Base-by-base conservation (phyloP, 1,140 invertebrate genomes). In the Ladona fulva region DNA sequence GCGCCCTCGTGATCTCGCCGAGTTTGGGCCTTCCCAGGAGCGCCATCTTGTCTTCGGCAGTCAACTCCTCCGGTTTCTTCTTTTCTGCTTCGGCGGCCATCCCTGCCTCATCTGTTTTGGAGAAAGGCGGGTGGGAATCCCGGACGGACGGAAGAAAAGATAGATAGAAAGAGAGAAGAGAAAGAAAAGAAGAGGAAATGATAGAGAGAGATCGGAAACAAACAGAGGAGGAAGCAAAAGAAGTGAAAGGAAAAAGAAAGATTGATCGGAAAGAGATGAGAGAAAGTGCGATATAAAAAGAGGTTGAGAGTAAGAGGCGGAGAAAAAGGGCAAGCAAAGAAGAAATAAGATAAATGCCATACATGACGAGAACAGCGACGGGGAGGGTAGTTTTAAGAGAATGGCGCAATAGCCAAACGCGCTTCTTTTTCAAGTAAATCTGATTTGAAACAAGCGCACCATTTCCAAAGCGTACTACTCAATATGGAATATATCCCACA, bases 21-120 rank as follows among this genome's bases (percentile, higher is more conserved):
- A 96, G 87, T 80, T 92, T 90, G 7, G 98, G 97, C 84, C 92
- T 92, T 10, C 97, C 97, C 83, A 97, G 87, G 81, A 98, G 88
- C 10, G 96, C 94, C 81, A 99, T 92, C 83, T 95, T 94, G 80
- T 97, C 96, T 80, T 95, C 91, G 59, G 89, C 89, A 0, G 87
- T 88, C 42, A 89, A 82, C 79, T 95, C 91, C 77, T 90, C 88
- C 0, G 87, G 86, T n/a, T 37, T 76, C 81, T 91, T 91, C 80
- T 86, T 84, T 81, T 91, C 90, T n/a, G 90, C 90, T 42, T 86
- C 86, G 59, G 85, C 87, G 44, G 88, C 89, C 78, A 89, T 79
- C 76, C 88, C 88, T 89, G 88, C 85, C 82, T 90, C 89, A 79
- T 86, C 89, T 89, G 84, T 44, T 84, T 85, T 77, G 79, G 85